Evolutionary conservation across 2,888 invertebrate species (phyloP), one percentile per base, ranked within the genome.

Genomic region (Taphrorychus bicolor): DNA sequence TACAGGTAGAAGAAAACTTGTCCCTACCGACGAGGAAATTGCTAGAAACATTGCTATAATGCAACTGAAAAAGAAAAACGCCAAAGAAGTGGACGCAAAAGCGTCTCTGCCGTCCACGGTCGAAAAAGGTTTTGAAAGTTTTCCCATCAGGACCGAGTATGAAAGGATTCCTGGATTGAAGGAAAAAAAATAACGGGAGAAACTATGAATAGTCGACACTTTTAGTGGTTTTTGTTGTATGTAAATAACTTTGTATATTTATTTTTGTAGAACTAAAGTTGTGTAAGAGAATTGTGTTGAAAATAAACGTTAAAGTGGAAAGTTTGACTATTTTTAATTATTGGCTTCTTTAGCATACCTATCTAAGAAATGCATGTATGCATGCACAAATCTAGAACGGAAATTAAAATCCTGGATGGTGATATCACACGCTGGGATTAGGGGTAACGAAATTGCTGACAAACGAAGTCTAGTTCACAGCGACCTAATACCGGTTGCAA

Each of bases 1-100:
- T 14, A 45, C 14, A 68, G 65, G 74, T 5, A 74, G 82, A 63
- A 79, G 89, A 73, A 76, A 74, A 1, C 85, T 87, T 0, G 89
- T 93, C 48, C 95, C 95, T 0, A 85, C 88, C 0, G 86, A 85
- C 69, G 90, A 91, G 70, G 94, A 95, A 82, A 83, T 94, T 5
- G 82, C 86, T 7, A 84, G 83, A 73, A 95, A 93, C 82, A 79
- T 89, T 48, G 87, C 89, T 14, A 84, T 93, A 42, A 90, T 92
- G 80, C 81, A 90, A 74, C 80, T 87, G 80, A 94, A 93, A 74
- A 90, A 91, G 77, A 81, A 85, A 48, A 94, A 94, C 84, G 93
- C 94, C 1, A 86, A 86, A 2, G 86, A 87, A 78, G 79, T 94
- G 63, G 91, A 92, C 69, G 80, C 82, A 0, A 85, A 87, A 74